Conservation (phyloP, 64 coral and sea anemone genomes). For the Montipora efflorescens region DNA sequence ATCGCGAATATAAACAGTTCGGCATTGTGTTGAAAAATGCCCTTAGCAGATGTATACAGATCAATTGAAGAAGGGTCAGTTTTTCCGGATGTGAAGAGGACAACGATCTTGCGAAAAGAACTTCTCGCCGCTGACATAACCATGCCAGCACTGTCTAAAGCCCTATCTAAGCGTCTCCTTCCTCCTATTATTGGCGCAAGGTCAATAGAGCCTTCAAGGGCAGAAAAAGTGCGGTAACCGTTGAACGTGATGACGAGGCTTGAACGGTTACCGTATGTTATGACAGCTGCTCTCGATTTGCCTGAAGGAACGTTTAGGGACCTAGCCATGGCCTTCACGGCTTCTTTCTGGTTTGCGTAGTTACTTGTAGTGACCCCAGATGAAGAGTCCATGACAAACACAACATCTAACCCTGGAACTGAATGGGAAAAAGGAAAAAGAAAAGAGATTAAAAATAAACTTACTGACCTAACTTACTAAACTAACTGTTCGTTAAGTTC, state of each 20-base stretch:
- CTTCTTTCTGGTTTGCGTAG: constrained; percentile 43
- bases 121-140: constrained; percentile 8
- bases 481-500: too few relatives aligned
- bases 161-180: constrained; percentile 21
- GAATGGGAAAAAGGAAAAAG: background rate
- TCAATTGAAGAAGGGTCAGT: background rate
- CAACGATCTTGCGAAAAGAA: constrained; percentile 13
- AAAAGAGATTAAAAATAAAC: too few relatives aligned
- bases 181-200: constrained; percentile 38
- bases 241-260: constrained; percentile 24
- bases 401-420: constrained; percentile 3
- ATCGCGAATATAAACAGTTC: constrained; percentile 65
- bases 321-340: constrained; percentile 30
- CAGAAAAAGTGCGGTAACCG: background rate
- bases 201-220: constrained; percentile 24
- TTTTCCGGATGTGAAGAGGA: constrained; percentile 26
- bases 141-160: constrained; percentile 4
- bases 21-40: background rate
- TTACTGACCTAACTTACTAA: too few relatives aligned
- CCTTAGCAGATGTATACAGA: background rate
- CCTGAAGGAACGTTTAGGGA: constrained; percentile 58
- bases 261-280: constrained; percentile 45
- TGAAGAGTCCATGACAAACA: constrained; percentile 63
- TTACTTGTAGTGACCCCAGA: constrained; percentile 10
- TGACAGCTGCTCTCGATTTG: constrained; percentile 51